Percentiles rank a stretch among this genome's conserved stretches.
phyloP scores from a whole-genome alignment of 1,140 invertebrate species.

The Megalonaias nervosa region DNA sequence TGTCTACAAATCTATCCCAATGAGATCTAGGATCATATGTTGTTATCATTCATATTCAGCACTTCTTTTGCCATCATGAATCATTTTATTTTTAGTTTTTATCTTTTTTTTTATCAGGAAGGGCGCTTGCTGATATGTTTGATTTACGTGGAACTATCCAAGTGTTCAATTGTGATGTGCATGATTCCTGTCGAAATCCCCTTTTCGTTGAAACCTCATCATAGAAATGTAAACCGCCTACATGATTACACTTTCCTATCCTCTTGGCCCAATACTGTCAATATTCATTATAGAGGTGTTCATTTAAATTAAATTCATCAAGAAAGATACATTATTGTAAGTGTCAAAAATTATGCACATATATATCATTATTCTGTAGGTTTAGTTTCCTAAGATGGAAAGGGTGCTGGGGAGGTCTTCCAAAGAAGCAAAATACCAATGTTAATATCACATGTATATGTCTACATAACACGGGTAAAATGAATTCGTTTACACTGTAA shows the following conservation, averaged over 20 bases:
- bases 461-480: no score
- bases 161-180: background rate
- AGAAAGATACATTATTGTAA: no score
- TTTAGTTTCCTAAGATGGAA: no score
- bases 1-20: conserved; percentile 1
- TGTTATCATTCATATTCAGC: background rate
- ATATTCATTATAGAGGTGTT: background rate
- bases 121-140: background rate
- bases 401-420: no score
- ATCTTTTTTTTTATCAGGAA: no score
- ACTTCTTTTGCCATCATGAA: background rate
- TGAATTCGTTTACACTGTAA: no score
- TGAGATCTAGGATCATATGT: background rate
- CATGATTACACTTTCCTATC: background rate
- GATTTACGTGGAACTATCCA: conserved; percentile 2
- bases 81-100: background rate
- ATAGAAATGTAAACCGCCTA: background rate
- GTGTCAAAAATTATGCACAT: no score
- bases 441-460: no score
- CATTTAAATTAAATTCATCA: no score
- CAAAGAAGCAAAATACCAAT: no score
- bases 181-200: background rate
- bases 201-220: background rate
- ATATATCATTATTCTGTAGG: no score
- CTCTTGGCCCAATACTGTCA: background rate